phyloP scores from a whole-genome alignment of 2,113 vertebrate genomes.

The Chaetorhynchus papuensis region DNA sequence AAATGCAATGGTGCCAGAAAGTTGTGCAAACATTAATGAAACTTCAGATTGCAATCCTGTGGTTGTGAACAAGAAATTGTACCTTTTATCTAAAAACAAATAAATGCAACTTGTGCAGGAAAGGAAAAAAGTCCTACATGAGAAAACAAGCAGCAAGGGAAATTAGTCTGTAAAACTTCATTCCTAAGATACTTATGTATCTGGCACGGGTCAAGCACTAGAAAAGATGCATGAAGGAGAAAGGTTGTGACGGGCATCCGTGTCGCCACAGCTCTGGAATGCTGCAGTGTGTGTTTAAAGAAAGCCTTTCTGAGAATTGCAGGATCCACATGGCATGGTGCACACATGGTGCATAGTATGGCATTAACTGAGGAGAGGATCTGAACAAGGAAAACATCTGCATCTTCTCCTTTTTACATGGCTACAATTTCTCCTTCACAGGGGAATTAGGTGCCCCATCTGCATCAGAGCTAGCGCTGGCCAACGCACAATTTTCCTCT shows the following conservation, averaged over 20 bases:
- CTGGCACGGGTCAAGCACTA: not conserved
- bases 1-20: not conserved
- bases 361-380: not conserved
- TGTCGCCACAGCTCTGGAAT: not conserved
- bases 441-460: not conserved
- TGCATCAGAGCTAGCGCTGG: accelerated
- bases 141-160: not conserved
- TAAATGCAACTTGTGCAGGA: not conserved
- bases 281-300: not conserved
- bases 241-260: not conserved
- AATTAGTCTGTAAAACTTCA: not conserved
- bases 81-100: not conserved
- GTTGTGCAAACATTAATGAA: not conserved
- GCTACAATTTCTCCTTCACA: slow-evolving; percentile 11
- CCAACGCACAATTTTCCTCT: not conserved
- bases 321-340: not conserved
- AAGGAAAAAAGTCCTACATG: not conserved
- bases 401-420: not conserved
- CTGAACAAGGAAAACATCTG: slow-evolving; percentile 33
- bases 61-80: not conserved
- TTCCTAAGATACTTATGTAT: not conserved
- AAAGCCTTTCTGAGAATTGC: not conserved
- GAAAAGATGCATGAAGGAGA: not conserved
- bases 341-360: not conserved
- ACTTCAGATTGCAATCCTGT: not conserved